Evolutionary conservation across 1,140 invertebrate genomes (phyloP), one percentile per base, ranked within the genome.

Genomic region (Trinorchestia longiramus): DNA sequence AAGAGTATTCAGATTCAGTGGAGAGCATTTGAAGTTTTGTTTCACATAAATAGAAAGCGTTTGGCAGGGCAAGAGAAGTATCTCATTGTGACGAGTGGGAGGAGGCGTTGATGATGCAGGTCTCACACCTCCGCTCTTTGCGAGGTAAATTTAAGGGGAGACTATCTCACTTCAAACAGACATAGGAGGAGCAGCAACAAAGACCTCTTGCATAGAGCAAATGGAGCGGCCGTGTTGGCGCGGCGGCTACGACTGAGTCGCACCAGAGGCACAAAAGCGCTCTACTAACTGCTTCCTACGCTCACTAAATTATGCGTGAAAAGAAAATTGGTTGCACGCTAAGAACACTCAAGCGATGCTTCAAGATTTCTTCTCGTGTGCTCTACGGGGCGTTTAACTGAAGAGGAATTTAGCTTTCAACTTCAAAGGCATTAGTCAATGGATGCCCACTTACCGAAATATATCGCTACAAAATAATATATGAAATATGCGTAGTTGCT

Each of bases 211-310:
- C 92, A 94, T 94, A 43, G 43, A 87, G 94, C 47, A 94, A 96
- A 95, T 96, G 47, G 62, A 95, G 96, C 88, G 91, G 36, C 17
- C 87, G 23, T 42, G 92, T 95, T n/a, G 53, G 95, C 94, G 92
- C 95, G 40, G 11, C 57, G 40, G 41, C 57, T 43, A 57, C n/a
- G 95, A 45, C 15, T 3, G 40, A 11, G 41, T 77, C 95, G 42
- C 87, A 57, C 19, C 23, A 28, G 44, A 40, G 3, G 95, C 43
- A 88, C 87, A 95, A 95, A 88, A 95, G 95, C 42, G 41, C 87
- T 42, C 62, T 40, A 43, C 95, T 77, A 95, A 95, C 53, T 95
- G 42, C 43, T 87, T 95, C 95, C 95, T 90, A 90, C 88, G 88
- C 41, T 4, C 41, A 90, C 23, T 15, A 95, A 95, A 95, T 77